phyloP scores from a whole-genome alignment of 2,797 vertebrate genomes.

The Coreius guichenoti region DNA sequence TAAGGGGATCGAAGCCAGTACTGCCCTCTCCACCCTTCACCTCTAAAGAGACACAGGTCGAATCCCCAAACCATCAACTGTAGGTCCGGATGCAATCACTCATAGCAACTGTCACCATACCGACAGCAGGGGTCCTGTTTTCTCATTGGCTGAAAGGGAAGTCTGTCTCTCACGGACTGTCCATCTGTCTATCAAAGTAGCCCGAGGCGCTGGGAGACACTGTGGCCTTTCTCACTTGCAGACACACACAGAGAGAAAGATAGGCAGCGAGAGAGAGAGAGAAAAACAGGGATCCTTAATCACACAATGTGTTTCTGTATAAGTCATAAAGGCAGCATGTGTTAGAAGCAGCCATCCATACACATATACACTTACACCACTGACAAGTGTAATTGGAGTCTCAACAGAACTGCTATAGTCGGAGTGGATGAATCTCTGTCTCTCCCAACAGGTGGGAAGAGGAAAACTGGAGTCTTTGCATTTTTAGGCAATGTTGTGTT shows the following conservation, averaged over 20 bases:
- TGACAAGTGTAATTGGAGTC: slow-evolving; percentile 79
- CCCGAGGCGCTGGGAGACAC: slow-evolving; percentile 52
- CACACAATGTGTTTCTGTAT: slow-evolving; percentile 35
- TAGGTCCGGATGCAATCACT: slow-evolving; percentile 64
- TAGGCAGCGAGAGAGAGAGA: slow-evolving; percentile 24
- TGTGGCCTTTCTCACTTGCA: slow-evolving; percentile 48
- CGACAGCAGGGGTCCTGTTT: slow-evolving; percentile 57
- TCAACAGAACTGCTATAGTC: slow-evolving; percentile 70
- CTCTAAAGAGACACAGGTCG: slow-evolving; percentile 48
- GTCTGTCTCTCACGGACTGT: slow-evolving; percentile 56
- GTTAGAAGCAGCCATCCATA: slow-evolving; percentile 38
- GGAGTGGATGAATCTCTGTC: slow-evolving; percentile 70
- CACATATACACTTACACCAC: slow-evolving; percentile 49
- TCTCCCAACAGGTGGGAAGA: slow-evolving; percentile 28
- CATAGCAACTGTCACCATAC: slow-evolving; percentile 63
- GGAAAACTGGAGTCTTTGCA: not conserved
- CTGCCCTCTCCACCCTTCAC: slow-evolving; percentile 53
- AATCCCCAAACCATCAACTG: slow-evolving; percentile 51
- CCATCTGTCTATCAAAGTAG: slow-evolving; percentile 62
- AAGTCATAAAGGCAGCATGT: slow-evolving; percentile 42
- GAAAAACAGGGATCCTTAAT: slow-evolving; percentile 5
- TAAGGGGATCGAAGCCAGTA: slow-evolving; percentile 30
- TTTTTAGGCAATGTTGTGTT: not conserved
- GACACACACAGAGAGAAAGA: slow-evolving; percentile 38
- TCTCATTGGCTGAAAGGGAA: slow-evolving; percentile 59